These are phyloP conservation scores for Phacellophora camtschatica DNA, from an alignment of 30 jellyfish, hydroid and myxozoan genomes.

Conservation along the genomic window DNA sequence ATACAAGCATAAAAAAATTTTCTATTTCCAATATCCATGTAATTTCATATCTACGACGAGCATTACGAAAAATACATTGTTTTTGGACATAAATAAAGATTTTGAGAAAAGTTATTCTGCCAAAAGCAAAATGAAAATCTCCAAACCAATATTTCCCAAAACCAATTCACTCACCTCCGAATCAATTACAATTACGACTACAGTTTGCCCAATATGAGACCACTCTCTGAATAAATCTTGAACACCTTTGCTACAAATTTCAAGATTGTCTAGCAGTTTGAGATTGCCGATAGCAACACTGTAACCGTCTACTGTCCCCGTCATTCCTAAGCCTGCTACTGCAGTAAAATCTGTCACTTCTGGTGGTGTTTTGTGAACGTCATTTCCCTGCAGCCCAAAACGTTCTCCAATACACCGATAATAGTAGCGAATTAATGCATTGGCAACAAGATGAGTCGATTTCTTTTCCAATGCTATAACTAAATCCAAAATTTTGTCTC, in stretches of 20 bases:
- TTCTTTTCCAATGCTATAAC: constrained; percentile 81
- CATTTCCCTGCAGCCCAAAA: background rate
- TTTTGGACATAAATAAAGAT: no score
- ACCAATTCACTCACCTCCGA: constrained; percentile 32
- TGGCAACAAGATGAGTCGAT: constrained; percentile 83
- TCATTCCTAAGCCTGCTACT: constrained; percentile 65
- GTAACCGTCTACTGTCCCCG: constrained; percentile 40
- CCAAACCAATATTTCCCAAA: no score
- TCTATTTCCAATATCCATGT: no score
- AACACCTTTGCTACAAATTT: background rate
- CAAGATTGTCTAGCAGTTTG: constrained; percentile 29
- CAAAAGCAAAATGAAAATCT: no score
- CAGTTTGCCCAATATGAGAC: constrained; percentile 43
- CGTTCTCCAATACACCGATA: constrained; percentile 68
- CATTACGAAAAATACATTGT: no score
- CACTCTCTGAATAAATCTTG: background rate
- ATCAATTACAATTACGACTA: constrained; percentile 69
- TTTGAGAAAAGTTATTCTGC: no score
- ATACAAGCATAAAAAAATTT: no score
- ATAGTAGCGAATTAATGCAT: constrained; percentile 51
- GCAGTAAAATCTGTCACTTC: constrained; percentile 52
- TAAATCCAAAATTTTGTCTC: constrained; percentile 31
- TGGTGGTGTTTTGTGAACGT: constrained; percentile 1
- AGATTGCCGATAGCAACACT: constrained; percentile 59
- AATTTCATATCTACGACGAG: no score